These are phyloP conservation scores for Metopia argyrocephala DNA, from an alignment of 2,888 invertebrate genomes.

Conservation along the genomic window DNA sequence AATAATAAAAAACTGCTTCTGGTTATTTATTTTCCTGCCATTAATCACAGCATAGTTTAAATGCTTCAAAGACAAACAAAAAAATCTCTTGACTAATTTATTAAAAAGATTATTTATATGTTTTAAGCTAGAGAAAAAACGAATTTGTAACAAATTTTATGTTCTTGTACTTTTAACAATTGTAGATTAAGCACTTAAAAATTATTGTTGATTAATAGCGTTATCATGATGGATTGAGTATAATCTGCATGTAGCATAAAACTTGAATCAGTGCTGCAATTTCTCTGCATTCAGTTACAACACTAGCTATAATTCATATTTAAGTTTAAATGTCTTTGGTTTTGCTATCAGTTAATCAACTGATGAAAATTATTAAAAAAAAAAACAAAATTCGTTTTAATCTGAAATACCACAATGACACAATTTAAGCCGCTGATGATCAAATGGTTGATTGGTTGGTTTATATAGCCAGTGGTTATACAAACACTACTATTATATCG, in stretches of 20 bases:
- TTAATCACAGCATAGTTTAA: no score
- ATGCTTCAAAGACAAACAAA: no score
- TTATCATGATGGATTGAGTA: constrained; percentile 13
- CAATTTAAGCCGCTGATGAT: constrained; percentile 50
- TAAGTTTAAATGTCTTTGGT: constrained; percentile 6
- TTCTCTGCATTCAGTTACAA: constrained; percentile 46
- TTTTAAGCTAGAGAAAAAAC: not conserved
- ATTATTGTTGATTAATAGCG: constrained; percentile 11
- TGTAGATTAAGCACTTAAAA: not conserved
- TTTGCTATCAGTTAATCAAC: constrained; percentile 52
- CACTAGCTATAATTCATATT: constrained; percentile 15
- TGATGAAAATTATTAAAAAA: constrained; percentile 43
- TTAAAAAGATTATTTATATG: not conserved
- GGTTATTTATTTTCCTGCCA: no score
- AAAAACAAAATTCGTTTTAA: constrained; percentile 36
- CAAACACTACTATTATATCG: not conserved
- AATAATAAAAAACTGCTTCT: no score
- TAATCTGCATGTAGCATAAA: constrained; percentile 24
- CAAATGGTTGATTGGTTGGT: not conserved
- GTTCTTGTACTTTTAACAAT: not conserved
- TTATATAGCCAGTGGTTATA: not conserved
- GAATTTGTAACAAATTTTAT: no score
- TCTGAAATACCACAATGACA: constrained; percentile 58
- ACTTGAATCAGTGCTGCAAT: constrained; percentile 10
- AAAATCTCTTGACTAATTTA: no score